Conservation (phyloP, 2,797 vertebrate genomes). For the Podarcis siculus region DNA sequence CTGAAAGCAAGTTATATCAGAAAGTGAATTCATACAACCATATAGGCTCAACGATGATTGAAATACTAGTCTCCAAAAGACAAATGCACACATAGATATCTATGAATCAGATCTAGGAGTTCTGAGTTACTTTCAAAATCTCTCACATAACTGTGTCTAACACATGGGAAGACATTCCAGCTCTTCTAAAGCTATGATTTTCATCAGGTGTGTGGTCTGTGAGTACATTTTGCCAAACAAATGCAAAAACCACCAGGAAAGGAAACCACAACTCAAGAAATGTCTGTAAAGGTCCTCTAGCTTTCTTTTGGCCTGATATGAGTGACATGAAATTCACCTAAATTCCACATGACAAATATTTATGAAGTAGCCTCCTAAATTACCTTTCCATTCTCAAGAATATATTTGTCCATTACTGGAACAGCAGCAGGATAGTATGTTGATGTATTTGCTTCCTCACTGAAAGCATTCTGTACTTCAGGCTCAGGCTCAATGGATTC, state of each 20-base stretch:
- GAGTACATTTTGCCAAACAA: background rate
- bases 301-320: slow-evolving; percentile 15
- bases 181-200: background rate
- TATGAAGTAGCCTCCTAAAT: slow-evolving; percentile 70
- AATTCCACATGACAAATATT: slow-evolving; percentile 39
- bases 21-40: slow-evolving; percentile 5
- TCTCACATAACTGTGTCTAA: background rate
- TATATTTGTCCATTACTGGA: slow-evolving; percentile 86
- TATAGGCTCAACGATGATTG: slow-evolving; percentile 27
- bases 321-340: slow-evolving; percentile 37
- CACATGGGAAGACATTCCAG: background rate
- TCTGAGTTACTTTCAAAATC: background rate
- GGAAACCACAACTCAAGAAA: background rate
- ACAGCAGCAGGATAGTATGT: slow-evolving; percentile 82
- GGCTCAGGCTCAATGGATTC: slow-evolving; percentile 82
- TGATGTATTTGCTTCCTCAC: slow-evolving; percentile 85
- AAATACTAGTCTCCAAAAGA: background rate
- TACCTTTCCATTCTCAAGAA: slow-evolving; percentile 87
- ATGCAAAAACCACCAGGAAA: background rate
- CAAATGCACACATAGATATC: background rate
- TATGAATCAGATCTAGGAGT: background rate
- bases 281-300: background rate
- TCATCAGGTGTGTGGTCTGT: too few species aligned
- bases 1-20: background rate
- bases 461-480: slow-evolving; percentile 82